Percentiles rank a stretch among this genome's conserved stretches.
phyloP scores from a whole-genome alignment of 2,888 invertebrate genomes.

The Nezara viridula region DNA sequence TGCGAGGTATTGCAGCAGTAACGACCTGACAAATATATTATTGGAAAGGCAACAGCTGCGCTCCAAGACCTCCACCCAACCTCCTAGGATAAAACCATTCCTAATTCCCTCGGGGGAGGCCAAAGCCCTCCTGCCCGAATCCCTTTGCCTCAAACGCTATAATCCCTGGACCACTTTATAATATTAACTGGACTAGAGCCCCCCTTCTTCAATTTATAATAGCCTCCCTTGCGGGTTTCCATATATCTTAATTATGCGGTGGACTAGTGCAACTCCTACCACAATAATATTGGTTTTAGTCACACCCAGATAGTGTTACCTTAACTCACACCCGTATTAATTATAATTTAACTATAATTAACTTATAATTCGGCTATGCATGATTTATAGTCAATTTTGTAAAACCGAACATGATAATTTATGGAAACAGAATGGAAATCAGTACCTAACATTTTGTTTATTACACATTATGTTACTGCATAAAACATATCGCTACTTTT shows the following conservation, averaged over 20 bases:
- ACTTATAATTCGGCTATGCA: too few species aligned
- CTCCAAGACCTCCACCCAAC: background rate
- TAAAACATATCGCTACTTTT: too few species aligned
- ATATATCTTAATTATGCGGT: constrained; percentile 48
- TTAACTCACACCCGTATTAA: background rate
- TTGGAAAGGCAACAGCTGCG: background rate
- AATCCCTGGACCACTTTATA: constrained; percentile 39
- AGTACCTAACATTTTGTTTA: too few species aligned
- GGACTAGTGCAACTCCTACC: background rate
- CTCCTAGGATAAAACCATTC: background rate
- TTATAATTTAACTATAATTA: background rate
- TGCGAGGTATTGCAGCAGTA: background rate
- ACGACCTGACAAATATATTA: constrained; percentile 17
- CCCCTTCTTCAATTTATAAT: constrained; percentile 44
- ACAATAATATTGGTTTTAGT: background rate
- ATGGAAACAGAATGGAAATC: too few species aligned
- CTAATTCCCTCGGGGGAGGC: background rate
- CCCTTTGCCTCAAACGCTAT: constrained; percentile 38
- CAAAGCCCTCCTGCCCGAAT: background rate
- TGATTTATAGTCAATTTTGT: too few species aligned
- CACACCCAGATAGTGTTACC: background rate
- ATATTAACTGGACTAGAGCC: constrained; percentile 31
- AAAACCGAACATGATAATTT: too few species aligned
- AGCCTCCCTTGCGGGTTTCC: constrained; percentile 38
- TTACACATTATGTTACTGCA: too few species aligned